A percentile compares a stretch with the other conserved stretches of the same genome.
Evolutionary conservation across 2,113 vertebrate species (phyloP).

Genomic region (Balaeniceps rex): DNA sequence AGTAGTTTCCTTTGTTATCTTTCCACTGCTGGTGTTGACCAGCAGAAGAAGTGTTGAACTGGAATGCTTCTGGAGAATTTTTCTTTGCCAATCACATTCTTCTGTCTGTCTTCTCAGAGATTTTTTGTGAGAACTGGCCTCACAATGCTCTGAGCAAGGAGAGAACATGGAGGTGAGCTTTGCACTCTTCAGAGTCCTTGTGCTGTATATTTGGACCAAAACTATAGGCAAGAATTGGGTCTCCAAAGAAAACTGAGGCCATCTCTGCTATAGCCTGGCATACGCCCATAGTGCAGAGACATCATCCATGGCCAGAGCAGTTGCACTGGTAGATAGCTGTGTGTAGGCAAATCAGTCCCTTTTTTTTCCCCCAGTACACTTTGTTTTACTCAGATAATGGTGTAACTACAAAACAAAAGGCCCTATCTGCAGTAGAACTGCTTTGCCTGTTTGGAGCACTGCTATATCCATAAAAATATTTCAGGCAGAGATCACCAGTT

Average conservation of each 20-base stretch:
- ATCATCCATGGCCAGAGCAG: neutral
- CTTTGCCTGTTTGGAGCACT: neutral
- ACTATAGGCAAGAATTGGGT: neutral
- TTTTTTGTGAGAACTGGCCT: neutral
- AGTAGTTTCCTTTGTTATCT: slow-evolving; percentile 3
- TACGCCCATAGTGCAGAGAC: neutral
- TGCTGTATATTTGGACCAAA: neutral
- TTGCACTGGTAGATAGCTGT: neutral
- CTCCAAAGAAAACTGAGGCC: neutral
- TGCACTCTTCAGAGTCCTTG: neutral
- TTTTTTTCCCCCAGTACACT: neutral
- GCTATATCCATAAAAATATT: neutral
- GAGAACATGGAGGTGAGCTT: neutral
- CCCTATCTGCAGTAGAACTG: neutral
- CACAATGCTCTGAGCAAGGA: neutral
- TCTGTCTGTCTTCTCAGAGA: neutral
- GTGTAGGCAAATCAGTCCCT: neutral
- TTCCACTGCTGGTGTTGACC: neutral
- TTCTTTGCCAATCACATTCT: neutral
- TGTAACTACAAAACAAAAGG: neutral
- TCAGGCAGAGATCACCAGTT: neutral
- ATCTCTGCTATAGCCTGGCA: neutral
- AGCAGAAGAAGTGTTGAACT: neutral
- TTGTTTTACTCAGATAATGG: neutral
- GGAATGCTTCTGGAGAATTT: neutral